phyloP scores from a whole-genome alignment of 2,797 vertebrate species.

The Cetoscarus ocellatus region DNA sequence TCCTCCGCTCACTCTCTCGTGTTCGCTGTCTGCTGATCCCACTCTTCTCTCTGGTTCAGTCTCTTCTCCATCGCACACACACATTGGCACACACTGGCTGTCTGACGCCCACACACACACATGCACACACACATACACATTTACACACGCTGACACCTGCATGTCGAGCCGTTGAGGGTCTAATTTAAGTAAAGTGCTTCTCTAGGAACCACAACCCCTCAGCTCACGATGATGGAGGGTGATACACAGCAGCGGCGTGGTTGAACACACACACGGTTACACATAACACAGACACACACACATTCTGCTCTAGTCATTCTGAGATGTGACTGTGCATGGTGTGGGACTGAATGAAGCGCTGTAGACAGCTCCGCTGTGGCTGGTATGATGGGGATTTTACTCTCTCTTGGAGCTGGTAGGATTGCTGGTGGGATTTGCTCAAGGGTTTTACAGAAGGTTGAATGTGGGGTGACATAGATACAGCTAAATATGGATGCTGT shows the following conservation, averaged over 20 bases:
- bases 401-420: constrained; percentile 43
- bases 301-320: constrained; percentile 58
- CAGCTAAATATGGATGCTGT: constrained; percentile 51
- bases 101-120: constrained; percentile 12
- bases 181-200: constrained; percentile 84
- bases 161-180: constrained; percentile 78
- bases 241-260: constrained; percentile 51
- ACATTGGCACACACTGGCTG: constrained; percentile 1
- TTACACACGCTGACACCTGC: constrained; percentile 73
- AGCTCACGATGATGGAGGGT: constrained; percentile 74
- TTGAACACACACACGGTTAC: constrained; percentile 51
- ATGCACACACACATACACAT: constrained; percentile 27
- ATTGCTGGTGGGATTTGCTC: constrained; percentile 45
- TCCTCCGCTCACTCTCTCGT: constrained; percentile 25
- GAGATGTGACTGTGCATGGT: constrained; percentile 52
- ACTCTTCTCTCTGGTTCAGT: constrained; percentile 64
- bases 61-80: constrained; percentile 46
- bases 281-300: constrained; percentile 44
- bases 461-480: constrained; percentile 43
- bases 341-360: constrained; percentile 56
- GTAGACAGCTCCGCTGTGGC: constrained; percentile 61
- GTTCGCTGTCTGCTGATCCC: constrained; percentile 65
- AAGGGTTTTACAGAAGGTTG: constrained; percentile 54
- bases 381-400: constrained; percentile 58
- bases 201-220: constrained; percentile 80